Evolutionary conservation across 2,113 vertebrate species (phyloP).

Genomic region (Kryptolebias marmoratus): DNA sequence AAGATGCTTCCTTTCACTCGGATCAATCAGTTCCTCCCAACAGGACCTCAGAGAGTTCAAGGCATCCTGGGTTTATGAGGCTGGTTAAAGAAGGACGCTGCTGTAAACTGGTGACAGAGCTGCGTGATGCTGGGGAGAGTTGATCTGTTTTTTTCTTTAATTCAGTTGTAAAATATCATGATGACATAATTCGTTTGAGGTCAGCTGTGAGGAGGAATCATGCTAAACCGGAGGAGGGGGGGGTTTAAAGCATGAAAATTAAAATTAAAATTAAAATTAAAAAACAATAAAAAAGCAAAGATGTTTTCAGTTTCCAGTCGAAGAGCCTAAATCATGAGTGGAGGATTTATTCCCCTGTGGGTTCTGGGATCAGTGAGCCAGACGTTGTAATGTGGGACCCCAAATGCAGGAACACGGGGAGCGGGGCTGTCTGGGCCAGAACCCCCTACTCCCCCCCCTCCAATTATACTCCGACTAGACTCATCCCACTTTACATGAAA

Average conservation of each 20-base stretch:
- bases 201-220: not conserved
- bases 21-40: constrained; percentile 46
- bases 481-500: constrained; percentile 41
- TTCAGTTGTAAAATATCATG: not conserved
- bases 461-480: constrained; percentile 78
- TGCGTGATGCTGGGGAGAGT: not conserved
- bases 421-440: constrained; percentile 66
- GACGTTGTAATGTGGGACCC: constrained; percentile 69
- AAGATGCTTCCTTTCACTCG: constrained; percentile 54
- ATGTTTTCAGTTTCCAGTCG: constrained; percentile 12
- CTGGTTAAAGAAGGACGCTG: constrained; percentile 26
- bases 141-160: not conserved
- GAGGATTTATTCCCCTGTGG: constrained; percentile 59
- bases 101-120: constrained; percentile 51
- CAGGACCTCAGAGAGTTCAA: constrained; percentile 20
- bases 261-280: too few species aligned
- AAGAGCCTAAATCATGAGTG: constrained; percentile 47
- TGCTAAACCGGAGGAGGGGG: not conserved
- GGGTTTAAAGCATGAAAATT: not conserved
- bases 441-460: constrained; percentile 9
- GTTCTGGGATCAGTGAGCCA: constrained; percentile 70
- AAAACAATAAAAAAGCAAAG: not conserved
- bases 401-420: constrained; percentile 59
- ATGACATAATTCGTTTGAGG: too few species aligned
- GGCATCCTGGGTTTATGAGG: constrained; percentile 46